Evolutionary conservation across 2,797 vertebrate species (phyloP).

Genomic region (Cyprinodon diabolis): DNA sequence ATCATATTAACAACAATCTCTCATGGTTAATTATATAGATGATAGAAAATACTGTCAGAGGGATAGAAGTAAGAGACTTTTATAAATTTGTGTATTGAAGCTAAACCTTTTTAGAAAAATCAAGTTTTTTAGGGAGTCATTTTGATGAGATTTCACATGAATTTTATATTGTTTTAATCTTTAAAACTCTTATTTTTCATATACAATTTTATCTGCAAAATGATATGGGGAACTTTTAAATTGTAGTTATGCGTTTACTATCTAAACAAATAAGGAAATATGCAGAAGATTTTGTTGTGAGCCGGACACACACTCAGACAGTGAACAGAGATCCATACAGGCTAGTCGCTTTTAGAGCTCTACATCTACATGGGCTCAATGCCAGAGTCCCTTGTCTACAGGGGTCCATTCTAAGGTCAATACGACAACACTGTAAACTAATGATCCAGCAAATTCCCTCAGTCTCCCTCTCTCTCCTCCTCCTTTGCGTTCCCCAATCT

Average conservation of each 20-base stretch:
- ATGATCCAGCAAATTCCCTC: slow-evolving; percentile 78
- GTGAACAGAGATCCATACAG: slow-evolving; percentile 31
- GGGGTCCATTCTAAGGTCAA: slow-evolving; percentile 76
- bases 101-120: background rate
- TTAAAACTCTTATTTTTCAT: slow-evolving; percentile 22
- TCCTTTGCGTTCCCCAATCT: slow-evolving; percentile 52
- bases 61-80: background rate
- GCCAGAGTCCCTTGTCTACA: slow-evolving; percentile 53
- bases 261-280: background rate
- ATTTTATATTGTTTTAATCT: background rate
- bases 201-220: background rate
- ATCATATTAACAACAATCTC: background rate
- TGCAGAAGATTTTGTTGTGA: background rate
- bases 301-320: slow-evolving; percentile 5
- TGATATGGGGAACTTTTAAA: background rate
- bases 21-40: slow-evolving; percentile 4
- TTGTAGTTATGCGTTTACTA: too few relatives aligned
- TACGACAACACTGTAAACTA: slow-evolving; percentile 79
- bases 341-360: slow-evolving; percentile 49
- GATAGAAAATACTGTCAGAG: background rate
- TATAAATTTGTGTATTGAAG: too few relatives aligned
- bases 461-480: slow-evolving; percentile 49
- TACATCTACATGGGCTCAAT: slow-evolving; percentile 59
- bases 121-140: background rate
- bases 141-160: too few relatives aligned